Percentiles rank a stretch among this genome's conserved stretches.
Conservation (phyloP, 2,113 vertebrate species). For the Bagarius yarrelli region DNA sequence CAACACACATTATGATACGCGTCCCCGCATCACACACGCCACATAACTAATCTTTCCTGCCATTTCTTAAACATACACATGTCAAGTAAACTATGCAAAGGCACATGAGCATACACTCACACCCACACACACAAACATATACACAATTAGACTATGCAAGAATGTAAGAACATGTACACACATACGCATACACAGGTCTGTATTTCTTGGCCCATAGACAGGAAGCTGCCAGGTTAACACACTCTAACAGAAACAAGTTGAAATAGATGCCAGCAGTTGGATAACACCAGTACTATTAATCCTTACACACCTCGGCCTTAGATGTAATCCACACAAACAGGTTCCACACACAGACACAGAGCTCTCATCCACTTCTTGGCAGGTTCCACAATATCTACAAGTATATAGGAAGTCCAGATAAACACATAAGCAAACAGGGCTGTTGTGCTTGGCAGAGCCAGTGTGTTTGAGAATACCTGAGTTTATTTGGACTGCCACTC, state of each 20-base stretch:
- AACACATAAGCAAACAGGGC: slow-evolving; percentile 72
- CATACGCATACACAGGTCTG: not conserved
- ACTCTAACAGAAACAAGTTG: slow-evolving; percentile 25
- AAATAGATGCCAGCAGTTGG: slow-evolving; percentile 34
- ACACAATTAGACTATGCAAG: not conserved
- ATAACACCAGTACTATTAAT: slow-evolving; percentile 69
- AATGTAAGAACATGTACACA: slow-evolving; percentile 19
- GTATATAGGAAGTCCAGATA: slow-evolving; percentile 75
- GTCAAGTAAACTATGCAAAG: not conserved
- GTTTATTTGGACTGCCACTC: slow-evolving; percentile 72
- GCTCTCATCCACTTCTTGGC: slow-evolving; percentile 59
- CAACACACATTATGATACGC: slow-evolving; percentile 18
- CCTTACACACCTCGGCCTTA: slow-evolving; percentile 57
- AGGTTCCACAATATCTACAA: slow-evolving; percentile 62
- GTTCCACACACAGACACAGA: slow-evolving; percentile 26
- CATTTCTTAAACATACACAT: not conserved
- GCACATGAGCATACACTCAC: slow-evolving; percentile 17
- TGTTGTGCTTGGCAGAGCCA: slow-evolving; percentile 71
- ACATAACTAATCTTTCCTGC: not conserved
- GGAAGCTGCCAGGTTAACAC: slow-evolving; percentile 32
- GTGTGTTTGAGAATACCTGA: slow-evolving; percentile 72
- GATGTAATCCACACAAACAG: slow-evolving; percentile 7
- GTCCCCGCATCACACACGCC: slow-evolving; percentile 1
- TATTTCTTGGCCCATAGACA: slow-evolving; percentile 40
- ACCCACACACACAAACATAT: slow-evolving; percentile 26